Base-by-base conservation (phyloP, 2,113 vertebrate genomes). In the Orcinus orca region DNA sequence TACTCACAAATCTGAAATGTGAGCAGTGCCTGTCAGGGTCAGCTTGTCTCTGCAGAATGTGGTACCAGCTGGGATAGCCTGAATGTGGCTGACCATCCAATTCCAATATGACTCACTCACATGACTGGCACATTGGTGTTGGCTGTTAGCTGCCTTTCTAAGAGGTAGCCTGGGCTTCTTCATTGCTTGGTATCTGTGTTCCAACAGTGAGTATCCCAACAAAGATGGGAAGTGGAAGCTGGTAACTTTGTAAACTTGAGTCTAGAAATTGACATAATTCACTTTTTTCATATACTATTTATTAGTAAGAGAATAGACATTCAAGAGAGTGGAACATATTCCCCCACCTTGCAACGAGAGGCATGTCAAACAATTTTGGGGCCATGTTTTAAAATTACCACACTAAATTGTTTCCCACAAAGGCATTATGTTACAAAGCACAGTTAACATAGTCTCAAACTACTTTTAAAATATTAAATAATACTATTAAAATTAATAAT, bases 381-480 rank as follows among this genome's bases (percentile, higher is more conserved):
- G 6, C 11, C 23, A 5, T 33, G 14, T 33, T 93, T 87, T 80
- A 31, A 92, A 82, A 86, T 18, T 10, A 12, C 33, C 33, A 82
- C 1, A 79, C 79, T 70, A 26, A 80, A 8, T 92, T 63, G 26
- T 20, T 18, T 76, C 14, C 38, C 20, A 58, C 0, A 36, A 92
- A 67, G 85, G 1, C 10, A 68, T 60, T 70, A 3, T 12, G 8
- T 36, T 89, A 38, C 2, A 79, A 83, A 90, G 23, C 11, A 84
- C 3, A 60, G 1, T 55, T 53, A 38, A 84, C 0, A 65, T 80
- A 38, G 6, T 87, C 18, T 76, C 8, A 62, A 63, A 58, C 31
- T 68, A 83, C 12, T 55, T 93, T 93, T 26, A 47, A 93, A 83
- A 36, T 50, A 55, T 41, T 83, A 83, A 67, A 47, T 58, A 55